Base-by-base conservation (phyloP, 2,113 vertebrate genomes). In the Cinclus mexicanus region DNA sequence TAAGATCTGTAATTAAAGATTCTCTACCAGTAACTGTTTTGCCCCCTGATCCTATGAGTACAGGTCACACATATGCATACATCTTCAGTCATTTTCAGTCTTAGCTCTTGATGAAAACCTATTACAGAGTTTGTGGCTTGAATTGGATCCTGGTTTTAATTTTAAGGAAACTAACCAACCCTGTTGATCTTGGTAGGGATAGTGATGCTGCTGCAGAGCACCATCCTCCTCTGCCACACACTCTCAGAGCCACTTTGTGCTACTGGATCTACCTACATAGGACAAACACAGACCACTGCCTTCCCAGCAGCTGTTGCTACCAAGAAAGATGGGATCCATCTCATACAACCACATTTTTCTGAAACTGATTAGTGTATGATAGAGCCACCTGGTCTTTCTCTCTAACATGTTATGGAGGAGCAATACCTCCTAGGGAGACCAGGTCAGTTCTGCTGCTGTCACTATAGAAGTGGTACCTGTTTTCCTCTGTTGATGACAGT, bases 41-140 rank as follows among this genome's bases (percentile, higher is more conserved):
- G 3, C 6, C 23, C 6, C 6, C 10, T 67, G 19, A 17, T 41
- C 35, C 28, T 55, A 47, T 0, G 0, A 77, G 37, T 28, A 49
- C 22, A 57, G 25, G 23, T 65, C 19, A 39, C 47, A 39, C 1
- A 5, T 18, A 14, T 10, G 6, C 37, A 21, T 16, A 6, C 0
- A 1, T 50, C 25, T 61, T 87, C 19, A 59, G 29, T 25, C 67
- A 29, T 79, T 81, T 75, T 63, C 65, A 64, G 47, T 26, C 42
- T 47, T 69, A 53, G 14, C 19, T 74, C n/a, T 53, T 69, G 24
- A 21, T 80, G 80, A 49, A 85, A 83, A 41, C 14, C 8, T 49
- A 4, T 47, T 56, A 28, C 14, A 23, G 61, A 77, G 5, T 53
- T 77, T 78, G 63, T 2, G 0, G 10, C 23, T 41, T 14, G 41